Base-by-base conservation (phyloP, 1,140 invertebrate genomes). In the Saccostrea cuccullata region DNA sequence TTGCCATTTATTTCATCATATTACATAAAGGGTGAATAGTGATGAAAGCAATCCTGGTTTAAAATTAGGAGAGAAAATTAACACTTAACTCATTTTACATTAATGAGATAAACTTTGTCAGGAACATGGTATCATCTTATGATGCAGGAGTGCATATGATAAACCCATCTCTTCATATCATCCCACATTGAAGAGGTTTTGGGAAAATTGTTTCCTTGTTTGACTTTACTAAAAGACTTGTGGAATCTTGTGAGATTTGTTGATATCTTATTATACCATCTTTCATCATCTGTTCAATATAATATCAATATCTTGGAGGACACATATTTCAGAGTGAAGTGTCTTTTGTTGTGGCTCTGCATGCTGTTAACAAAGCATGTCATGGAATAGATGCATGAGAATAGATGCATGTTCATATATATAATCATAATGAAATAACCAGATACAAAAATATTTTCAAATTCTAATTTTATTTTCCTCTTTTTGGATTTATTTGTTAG, bases 301-400 rank as follows among this genome's bases (percentile, higher is more conserved):
- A 47, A 47, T 47, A 47, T 47, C 9, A 9, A 47, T 47, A 5
- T 47, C 47, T 47, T 47, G 47, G 47, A 8, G 5, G 47, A 36
- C 30, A 36, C 47, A 47, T 6, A 47, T 47, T 47, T 47, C 47
- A 47, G 47, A 64, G n/a, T 20, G n/a, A 64, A 64, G 58, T 64
- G 58, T 17, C 17, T 47, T n/a, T 64, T 64, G 58, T 64, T 64
- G 13, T 64, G 17, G 58, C 58, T 64, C 17, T 64, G 58, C 58
- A 64, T 64, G 58, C 58, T n/a, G n/a, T 64, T 64, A 64, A 64
- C 58, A 64, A 60, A 17, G n/a, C 58, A 64, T 64, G 58, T 64
- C 58, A n/a, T 64, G n/a, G n/a, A 64, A 64, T 64, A 64, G 17
- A 64, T 64, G 58, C 15, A 64, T 64, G 58, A 1, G 17, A 15